Conservation (phyloP, 2,888 invertebrate species). For the Cenopis cana region DNA sequence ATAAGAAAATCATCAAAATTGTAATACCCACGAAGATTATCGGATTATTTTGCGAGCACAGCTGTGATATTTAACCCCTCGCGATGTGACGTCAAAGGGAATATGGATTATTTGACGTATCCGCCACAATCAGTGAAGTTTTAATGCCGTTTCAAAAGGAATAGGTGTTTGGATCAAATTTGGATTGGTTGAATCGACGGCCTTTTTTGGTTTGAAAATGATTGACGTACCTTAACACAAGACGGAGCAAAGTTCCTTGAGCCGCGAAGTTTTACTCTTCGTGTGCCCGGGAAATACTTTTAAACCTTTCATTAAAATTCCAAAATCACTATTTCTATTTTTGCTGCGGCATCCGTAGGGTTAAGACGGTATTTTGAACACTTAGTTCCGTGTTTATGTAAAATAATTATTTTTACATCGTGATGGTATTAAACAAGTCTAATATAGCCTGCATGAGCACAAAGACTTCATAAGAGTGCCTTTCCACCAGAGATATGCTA, state of each 20-base stretch:
- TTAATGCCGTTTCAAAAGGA: conserved; percentile 34
- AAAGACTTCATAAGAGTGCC: no score
- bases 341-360: no score
- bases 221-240: neutral
- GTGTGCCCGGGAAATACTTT: no score
- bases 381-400: no score
- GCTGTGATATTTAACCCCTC: conserved; percentile 11
- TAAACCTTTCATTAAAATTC: no score
- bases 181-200: conserved; percentile 20
- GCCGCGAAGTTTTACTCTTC: neutral
- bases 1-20: no score
- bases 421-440: no score
- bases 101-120: conserved; percentile 42
- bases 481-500: no score
- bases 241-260: neutral
- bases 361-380: no score
- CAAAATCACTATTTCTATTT: no score
- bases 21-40: neutral
- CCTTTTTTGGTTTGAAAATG: conserved; percentile 3
- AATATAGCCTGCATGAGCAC: no score
- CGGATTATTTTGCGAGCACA: neutral
- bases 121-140: conserved; percentile 38
- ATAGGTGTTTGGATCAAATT: conserved; percentile 27
- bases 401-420: no score
- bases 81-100: conserved; percentile 27